Conservation (phyloP, 2,797 vertebrate genomes). For the Philypnodon macrostomus region DNA sequence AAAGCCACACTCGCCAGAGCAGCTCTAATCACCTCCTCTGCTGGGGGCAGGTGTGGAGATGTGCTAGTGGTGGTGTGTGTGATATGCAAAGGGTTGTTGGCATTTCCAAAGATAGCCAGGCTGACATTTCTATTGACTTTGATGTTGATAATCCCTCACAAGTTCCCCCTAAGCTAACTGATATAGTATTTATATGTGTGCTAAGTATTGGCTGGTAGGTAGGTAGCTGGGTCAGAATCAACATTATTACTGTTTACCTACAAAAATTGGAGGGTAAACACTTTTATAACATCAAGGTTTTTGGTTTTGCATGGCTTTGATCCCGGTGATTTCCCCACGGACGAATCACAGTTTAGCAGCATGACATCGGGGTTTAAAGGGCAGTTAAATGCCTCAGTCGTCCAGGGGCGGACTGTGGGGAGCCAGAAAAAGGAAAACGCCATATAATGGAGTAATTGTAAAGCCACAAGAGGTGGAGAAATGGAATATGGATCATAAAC, state of each 20-base stretch:
- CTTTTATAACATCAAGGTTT: conserved; percentile 35
- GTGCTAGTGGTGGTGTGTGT: conserved; percentile 65
- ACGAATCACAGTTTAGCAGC: conserved; percentile 37
- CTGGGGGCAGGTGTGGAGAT: conserved; percentile 77
- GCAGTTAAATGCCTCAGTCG: conserved; percentile 16
- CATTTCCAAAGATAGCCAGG: conserved; percentile 94
- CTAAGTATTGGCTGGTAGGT: conserved; percentile 25
- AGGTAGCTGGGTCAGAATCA: conserved; percentile 55
- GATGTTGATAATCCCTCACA: conserved; percentile 97
- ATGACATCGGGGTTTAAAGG: conserved; percentile 34
- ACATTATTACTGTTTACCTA: conserved; percentile 53
- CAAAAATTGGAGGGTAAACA: conserved; percentile 48
- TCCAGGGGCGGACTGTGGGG: conserved; percentile 13
- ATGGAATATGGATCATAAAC: not conserved
- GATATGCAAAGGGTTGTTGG: conserved; percentile 93
- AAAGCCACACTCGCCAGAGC: conserved; percentile 71
- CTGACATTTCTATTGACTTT: conserved; percentile 97
- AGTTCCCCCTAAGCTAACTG: conserved; percentile 86
- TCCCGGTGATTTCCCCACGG: conserved; percentile 27
- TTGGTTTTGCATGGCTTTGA: conserved; percentile 43
- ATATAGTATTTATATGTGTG: conserved; percentile 34
- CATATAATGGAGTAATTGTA: conserved; percentile 10
- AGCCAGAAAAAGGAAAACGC: conserved; percentile 10
- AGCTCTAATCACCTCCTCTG: conserved; percentile 86
- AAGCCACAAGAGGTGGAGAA: not conserved